Conservation (phyloP, 2,888 invertebrate species). For the Patella ulyssiponensis region DNA sequence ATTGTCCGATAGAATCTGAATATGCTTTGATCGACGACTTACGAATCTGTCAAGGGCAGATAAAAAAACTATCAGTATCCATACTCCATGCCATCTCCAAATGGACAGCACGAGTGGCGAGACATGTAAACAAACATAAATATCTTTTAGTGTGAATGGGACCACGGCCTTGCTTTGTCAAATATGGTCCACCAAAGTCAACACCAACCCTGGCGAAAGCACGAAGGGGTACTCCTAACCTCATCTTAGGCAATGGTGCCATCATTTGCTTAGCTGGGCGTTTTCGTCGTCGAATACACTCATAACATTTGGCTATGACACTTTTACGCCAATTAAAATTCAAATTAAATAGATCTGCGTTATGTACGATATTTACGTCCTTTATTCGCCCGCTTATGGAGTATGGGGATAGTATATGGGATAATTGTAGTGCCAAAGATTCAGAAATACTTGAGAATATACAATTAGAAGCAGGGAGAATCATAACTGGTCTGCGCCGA, state of each 20-base stretch:
- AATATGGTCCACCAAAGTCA: constrained; percentile 32
- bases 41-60: constrained; percentile 17
- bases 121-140: constrained; percentile 30
- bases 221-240: not conserved
- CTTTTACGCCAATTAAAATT: too few relatives aligned
- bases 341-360: too few relatives aligned
- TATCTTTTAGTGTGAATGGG: constrained; percentile 28
- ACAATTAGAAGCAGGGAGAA: too few relatives aligned
- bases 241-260: not conserved
- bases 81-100: constrained; percentile 11
- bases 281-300: constrained; percentile 14
- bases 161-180: constrained; percentile 28
- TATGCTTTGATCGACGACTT: constrained; percentile 6
- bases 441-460: too few relatives aligned
- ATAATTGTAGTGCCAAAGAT: too few relatives aligned
- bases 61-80: constrained; percentile 21
- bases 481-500: too few relatives aligned
- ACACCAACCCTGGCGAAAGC: constrained; percentile 25
- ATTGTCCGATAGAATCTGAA: constrained; percentile 21
- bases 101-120: constrained; percentile 27
- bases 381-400: too few relatives aligned
- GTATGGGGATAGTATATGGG: too few relatives aligned
- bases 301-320: not conserved
- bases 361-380: too few relatives aligned
- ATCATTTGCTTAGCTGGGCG: constrained; percentile 10